Evolutionary conservation across 1,140 invertebrate genomes (phyloP).

Genomic region (Pissodes strobi): DNA sequence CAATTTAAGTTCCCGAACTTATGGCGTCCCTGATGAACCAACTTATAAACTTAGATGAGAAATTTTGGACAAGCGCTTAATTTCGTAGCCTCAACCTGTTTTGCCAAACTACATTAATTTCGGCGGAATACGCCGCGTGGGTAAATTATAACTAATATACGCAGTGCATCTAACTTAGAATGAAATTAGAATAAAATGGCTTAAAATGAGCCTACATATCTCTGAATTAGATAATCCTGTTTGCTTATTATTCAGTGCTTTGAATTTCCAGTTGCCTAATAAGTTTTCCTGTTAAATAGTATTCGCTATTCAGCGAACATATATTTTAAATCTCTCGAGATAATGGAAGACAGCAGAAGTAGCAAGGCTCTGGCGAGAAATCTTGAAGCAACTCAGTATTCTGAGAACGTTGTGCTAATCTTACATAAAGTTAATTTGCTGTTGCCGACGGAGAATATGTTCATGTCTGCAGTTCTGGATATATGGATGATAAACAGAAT

Average conservation of each 20-base stretch:
- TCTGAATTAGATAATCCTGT: constrained; percentile 9
- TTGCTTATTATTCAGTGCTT: constrained; percentile 6
- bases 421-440: too few species aligned
- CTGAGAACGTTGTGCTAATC: too few species aligned
- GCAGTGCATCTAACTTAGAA: constrained; percentile 14
- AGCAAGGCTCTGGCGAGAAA: too few species aligned
- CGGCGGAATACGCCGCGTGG: not conserved
- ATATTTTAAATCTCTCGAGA: constrained; percentile 10
- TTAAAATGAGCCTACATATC: constrained; percentile 4
- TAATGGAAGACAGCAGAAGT: too few species aligned
- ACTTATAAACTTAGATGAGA: constrained; percentile 7
- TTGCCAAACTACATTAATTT: constrained; percentile 15
- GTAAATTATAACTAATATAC: constrained; percentile 11
- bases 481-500: too few species aligned
- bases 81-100: constrained; percentile 13
- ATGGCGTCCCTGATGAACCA: not conserved
- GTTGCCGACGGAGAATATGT: too few species aligned
- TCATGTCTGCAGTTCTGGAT: too few species aligned
- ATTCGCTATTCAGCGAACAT: not conserved
- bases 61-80: constrained; percentile 22
- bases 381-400: too few species aligned
- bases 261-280: constrained; percentile 9
- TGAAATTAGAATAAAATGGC: constrained; percentile 11
- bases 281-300: constrained; percentile 8
- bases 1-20: constrained; percentile 15